A percentile compares a stretch with the other conserved stretches of the same genome.
phyloP scores from a whole-genome alignment of 2,113 vertebrate species.

The Podarcis muralis region DNA sequence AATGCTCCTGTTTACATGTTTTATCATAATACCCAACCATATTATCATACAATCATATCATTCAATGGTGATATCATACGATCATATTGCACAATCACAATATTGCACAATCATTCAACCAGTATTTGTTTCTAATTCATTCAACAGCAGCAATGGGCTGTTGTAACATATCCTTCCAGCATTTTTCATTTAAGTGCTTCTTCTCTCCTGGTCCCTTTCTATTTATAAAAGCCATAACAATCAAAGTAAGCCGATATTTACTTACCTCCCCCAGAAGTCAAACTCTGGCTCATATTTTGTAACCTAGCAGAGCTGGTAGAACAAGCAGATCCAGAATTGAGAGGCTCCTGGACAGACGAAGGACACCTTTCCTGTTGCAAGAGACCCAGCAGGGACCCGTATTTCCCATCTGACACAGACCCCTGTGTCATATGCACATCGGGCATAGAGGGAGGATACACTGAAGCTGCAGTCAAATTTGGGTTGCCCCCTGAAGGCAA shows the following conservation, averaged over 20 bases:
- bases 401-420: slow-evolving; percentile 74
- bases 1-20: no score
- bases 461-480: slow-evolving; percentile 20
- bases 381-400: slow-evolving; percentile 82
- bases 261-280: slow-evolving; percentile 73
- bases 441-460: slow-evolving; percentile 54
- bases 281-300: slow-evolving; percentile 71
- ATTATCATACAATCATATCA: no score
- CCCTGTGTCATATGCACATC: slow-evolving; percentile 53
- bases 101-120: no score
- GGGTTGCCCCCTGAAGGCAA: slow-evolving; percentile 57
- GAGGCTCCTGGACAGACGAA: slow-evolving; percentile 69
- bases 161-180: not conserved
- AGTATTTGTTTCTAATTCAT: not conserved
- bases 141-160: not conserved
- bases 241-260: slow-evolving; percentile 35
- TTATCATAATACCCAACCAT: no score
- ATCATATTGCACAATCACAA: no score
- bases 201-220: not conserved
- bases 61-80: no score
- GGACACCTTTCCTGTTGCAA: slow-evolving; percentile 81
- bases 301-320: slow-evolving; percentile 56
- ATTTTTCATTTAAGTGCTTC: no score
- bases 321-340: slow-evolving; percentile 67
- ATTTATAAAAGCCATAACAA: not conserved